Evolutionary conservation across 2,888 invertebrate genomes (phyloP).

Genomic region (Parthenolecanium corni): DNA sequence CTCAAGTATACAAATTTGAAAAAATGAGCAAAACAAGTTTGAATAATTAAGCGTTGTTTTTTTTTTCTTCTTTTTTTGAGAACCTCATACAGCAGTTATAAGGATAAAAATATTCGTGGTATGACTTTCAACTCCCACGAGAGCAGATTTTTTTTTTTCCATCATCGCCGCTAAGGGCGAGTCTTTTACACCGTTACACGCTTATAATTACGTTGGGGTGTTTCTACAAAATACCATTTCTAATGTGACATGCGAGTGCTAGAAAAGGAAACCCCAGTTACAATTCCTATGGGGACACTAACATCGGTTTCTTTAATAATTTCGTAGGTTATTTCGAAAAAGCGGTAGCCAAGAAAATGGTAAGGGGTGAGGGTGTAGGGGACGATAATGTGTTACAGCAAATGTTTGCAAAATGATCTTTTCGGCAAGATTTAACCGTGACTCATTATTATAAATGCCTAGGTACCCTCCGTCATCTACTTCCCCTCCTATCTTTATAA

Average conservation of each 20-base stretch:
- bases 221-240: conserved; percentile 25
- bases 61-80: no score
- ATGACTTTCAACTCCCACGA: no score
- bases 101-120: no score
- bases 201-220: conserved; percentile 26
- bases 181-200: conserved; percentile 23
- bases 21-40: no score
- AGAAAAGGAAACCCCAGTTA: conserved; percentile 11
- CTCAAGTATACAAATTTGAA: no score
- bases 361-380: not conserved
- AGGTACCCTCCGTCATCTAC: no score
- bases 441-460: conserved; percentile 23
- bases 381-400: not conserved
- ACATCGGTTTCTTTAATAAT: conserved; percentile 26
- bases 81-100: no score
- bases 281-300: conserved; percentile 27
- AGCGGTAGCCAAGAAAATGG: not conserved
- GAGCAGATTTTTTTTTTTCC: no score
- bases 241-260: conserved; percentile 24
- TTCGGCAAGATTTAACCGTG: conserved; percentile 22
- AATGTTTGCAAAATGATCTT: conserved; percentile 17
- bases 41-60: no score
- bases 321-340: conserved; percentile 13
- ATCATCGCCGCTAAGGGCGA: conserved; percentile 12
- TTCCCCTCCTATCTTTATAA: no score